A percentile compares a stretch with the other conserved stretches of the same genome.
Conservation (phyloP, 2,113 vertebrate species). For the Pseudopodoces humilis region DNA sequence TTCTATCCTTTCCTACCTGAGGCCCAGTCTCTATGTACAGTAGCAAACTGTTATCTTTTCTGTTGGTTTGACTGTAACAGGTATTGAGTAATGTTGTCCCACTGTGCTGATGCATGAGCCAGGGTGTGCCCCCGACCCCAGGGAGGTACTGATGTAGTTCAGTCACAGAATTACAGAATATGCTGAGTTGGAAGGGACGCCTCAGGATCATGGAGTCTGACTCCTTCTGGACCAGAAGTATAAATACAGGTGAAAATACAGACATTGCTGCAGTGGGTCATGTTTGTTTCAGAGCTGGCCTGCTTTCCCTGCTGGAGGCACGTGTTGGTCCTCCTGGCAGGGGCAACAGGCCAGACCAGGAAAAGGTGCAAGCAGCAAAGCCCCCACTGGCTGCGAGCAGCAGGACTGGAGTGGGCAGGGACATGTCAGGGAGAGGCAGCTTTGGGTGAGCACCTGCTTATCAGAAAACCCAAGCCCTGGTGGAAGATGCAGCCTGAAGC, state of each 20-base stretch:
- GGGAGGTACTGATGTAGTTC: background rate
- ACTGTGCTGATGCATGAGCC: background rate
- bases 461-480: background rate
- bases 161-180: background rate
- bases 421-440: background rate
- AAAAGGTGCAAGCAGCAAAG: background rate
- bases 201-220: background rate
- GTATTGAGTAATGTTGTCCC: background rate
- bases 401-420: background rate
- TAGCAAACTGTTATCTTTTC: background rate
- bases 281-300: background rate
- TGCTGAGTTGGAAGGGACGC: background rate
- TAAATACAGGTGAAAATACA: background rate
- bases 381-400: background rate
- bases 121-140: background rate
- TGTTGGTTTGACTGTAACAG: background rate
- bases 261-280: background rate
- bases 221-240: background rate
- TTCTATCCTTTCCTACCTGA: background rate
- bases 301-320: background rate
- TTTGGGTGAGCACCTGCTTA: background rate
- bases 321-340: rapidly evolving
- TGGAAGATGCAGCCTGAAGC: background rate
- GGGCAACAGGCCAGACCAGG: background rate
- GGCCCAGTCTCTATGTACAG: background rate